phyloP scores from a whole-genome alignment of 1,140 invertebrate species.

The Brachionus rotundiformis region DNA sequence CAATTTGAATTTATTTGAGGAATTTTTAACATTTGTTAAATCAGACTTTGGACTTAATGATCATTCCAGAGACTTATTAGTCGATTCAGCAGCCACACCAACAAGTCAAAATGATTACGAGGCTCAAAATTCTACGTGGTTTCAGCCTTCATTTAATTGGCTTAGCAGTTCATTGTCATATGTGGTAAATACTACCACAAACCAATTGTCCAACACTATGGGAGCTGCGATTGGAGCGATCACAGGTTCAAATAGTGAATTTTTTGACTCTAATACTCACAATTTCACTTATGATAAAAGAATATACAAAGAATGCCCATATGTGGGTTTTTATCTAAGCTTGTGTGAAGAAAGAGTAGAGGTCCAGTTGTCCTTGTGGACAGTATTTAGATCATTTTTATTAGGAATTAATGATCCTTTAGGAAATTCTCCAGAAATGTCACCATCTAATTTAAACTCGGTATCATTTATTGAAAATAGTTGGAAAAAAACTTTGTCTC shows the following conservation, averaged over 20 bases:
- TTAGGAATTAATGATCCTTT: conserved; percentile 5
- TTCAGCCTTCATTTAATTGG: conserved; percentile 34
- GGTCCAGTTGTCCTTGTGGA: conserved; percentile 29
- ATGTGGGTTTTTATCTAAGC: conserved; percentile 43
- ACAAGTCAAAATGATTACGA: neutral
- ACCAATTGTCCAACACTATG: conserved; percentile 16
- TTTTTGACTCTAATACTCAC: conserved; percentile 34
- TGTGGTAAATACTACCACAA: conserved; percentile 11
- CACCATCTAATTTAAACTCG: neutral
- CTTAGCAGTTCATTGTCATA: conserved; percentile 24
- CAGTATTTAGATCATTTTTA: conserved; percentile 11
- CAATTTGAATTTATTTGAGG: conserved; percentile 23
- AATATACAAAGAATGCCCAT: conserved; percentile 47
- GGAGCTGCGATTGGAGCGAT: conserved; percentile 21
- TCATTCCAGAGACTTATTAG: neutral
- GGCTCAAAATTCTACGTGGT: neutral
- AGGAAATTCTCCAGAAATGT: neutral
- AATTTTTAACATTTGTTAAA: conserved; percentile 27
- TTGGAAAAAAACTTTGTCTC: conserved; percentile 16
- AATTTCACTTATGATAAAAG: conserved; percentile 43
- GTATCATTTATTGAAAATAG: conserved; percentile 17
- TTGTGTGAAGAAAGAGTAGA: conserved; percentile 44
- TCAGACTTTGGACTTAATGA: conserved; percentile 36
- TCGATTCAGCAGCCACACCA: neutral
- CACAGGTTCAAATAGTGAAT: neutral